Percentiles rank a stretch among this genome's conserved stretches.
These are phyloP conservation scores for Chloroclystis v-ata DNA, from an alignment of 2,888 invertebrate species.

Conservation along the genomic window DNA sequence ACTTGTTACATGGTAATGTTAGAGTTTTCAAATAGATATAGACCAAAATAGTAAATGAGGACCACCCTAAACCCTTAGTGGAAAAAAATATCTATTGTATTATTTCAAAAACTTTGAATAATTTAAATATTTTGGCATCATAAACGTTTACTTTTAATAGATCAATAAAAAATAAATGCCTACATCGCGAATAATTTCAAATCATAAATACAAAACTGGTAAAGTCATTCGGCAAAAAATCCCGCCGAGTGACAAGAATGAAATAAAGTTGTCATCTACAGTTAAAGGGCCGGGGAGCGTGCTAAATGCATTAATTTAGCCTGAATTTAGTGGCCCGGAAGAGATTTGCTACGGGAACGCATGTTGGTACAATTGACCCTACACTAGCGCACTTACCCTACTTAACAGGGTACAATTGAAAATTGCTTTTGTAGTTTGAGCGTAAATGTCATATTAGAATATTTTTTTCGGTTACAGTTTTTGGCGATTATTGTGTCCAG, in stretches of 20 bases:
- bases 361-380: slow-evolving; percentile 70
- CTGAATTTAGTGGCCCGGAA: slow-evolving; percentile 78
- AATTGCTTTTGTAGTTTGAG: slow-evolving; percentile 41
- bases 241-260: slow-evolving; percentile 71
- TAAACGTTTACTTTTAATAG: too few relatives aligned
- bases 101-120: too few relatives aligned
- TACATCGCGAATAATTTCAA: background rate
- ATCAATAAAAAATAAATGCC: too few relatives aligned
- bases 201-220: slow-evolving; percentile 18
- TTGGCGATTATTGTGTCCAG: too few relatives aligned
- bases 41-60: too few relatives aligned
- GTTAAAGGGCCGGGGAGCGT: slow-evolving; percentile 67
- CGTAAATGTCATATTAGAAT: slow-evolving; percentile 7
- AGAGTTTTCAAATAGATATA: too few relatives aligned
- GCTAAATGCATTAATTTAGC: slow-evolving; percentile 78
- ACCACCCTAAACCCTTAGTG: too few relatives aligned
- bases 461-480: too few relatives aligned
- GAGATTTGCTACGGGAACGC: slow-evolving; percentile 78
- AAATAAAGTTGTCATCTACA: slow-evolving; percentile 78
- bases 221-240: slow-evolving; percentile 26
- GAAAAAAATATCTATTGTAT: too few relatives aligned
- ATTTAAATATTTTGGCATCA: too few relatives aligned
- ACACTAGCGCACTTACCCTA: slow-evolving; percentile 57
- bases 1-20: too few relatives aligned
- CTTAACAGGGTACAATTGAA: slow-evolving; percentile 51